Percentiles rank a stretch among this genome's conserved stretches.
These are phyloP conservation scores for Adelosebastes latens DNA, from an alignment of 2,797 vertebrate species.

Conservation along the genomic window DNA sequence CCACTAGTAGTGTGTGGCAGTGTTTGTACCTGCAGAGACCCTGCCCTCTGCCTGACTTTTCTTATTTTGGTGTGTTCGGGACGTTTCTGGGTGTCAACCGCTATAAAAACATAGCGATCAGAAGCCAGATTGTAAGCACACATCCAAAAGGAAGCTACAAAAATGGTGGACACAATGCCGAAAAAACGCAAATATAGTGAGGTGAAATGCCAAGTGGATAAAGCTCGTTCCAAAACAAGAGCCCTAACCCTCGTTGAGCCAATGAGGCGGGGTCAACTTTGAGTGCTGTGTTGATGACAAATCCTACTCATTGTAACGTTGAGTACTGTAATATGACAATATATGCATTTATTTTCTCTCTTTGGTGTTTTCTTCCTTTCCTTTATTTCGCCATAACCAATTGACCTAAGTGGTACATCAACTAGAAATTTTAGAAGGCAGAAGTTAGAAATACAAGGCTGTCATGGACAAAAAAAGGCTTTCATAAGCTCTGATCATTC, in stretches of 20 bases:
- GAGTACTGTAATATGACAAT: neutral
- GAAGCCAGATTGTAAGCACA: no score
- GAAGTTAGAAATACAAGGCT: conserved; percentile 9
- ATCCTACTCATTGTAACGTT: neutral
- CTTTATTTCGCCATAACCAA: neutral
- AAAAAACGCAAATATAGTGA: no score
- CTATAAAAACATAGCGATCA: no score
- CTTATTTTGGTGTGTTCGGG: no score
- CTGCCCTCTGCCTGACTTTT: no score
- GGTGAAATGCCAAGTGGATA: neutral
- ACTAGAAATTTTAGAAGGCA: conserved; percentile 8
- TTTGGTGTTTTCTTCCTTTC: neutral
- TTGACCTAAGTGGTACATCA: conserved; percentile 13
- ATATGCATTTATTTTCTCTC: neutral
- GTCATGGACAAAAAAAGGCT: conserved; percentile 34
- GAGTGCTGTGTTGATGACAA: neutral
- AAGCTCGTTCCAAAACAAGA: neutral
- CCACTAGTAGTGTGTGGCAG: no score
- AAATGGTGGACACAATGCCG: no score
- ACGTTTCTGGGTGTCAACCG: no score
- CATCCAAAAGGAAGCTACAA: no score
- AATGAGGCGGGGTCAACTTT: neutral
- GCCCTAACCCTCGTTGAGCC: neutral
- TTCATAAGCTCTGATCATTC: conserved; percentile 40
- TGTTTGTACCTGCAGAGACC: no score